These are phyloP conservation scores for Pygoscelis antarcticus DNA, from an alignment of 2,113 vertebrate genomes.

Conservation along the genomic window DNA sequence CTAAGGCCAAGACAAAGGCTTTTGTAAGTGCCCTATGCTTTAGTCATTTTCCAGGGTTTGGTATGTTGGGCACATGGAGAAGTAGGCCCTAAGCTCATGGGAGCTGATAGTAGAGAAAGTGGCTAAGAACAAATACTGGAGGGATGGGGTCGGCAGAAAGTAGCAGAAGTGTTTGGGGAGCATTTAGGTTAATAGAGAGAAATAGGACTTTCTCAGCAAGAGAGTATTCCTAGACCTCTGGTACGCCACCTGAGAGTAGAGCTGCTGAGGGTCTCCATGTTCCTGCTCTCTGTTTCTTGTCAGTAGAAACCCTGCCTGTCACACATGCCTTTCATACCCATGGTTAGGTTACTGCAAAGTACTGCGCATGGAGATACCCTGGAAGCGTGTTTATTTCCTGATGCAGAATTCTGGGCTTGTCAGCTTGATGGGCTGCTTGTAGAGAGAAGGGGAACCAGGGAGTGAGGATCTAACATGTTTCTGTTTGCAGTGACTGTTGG, in stretches of 20 bases:
- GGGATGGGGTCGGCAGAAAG: background rate
- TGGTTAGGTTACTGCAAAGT: too few species aligned
- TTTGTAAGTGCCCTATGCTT: background rate
- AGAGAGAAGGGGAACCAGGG: background rate
- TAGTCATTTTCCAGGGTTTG: background rate
- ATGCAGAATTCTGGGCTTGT: background rate
- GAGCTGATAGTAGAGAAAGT: background rate
- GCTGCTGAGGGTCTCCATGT: background rate
- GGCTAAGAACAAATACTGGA: background rate
- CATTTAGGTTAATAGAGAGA: background rate
- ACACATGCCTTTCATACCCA: accelerated
- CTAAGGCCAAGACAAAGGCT: background rate
- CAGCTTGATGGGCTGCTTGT: background rate
- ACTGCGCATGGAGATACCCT: background rate
- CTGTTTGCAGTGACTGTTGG: background rate
- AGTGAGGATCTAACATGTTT: background rate
- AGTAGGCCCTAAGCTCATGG: background rate
- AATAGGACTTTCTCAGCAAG: background rate
- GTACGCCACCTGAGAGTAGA: background rate
- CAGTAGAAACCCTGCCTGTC: background rate
- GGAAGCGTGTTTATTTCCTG: background rate
- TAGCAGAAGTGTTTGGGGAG: background rate
- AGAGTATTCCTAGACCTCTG: background rate
- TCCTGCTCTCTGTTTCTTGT: background rate
- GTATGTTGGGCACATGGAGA: background rate